These are phyloP conservation scores for Rhodophaea formosa DNA, from an alignment of 2,888 invertebrate species.

Conservation along the genomic window DNA sequence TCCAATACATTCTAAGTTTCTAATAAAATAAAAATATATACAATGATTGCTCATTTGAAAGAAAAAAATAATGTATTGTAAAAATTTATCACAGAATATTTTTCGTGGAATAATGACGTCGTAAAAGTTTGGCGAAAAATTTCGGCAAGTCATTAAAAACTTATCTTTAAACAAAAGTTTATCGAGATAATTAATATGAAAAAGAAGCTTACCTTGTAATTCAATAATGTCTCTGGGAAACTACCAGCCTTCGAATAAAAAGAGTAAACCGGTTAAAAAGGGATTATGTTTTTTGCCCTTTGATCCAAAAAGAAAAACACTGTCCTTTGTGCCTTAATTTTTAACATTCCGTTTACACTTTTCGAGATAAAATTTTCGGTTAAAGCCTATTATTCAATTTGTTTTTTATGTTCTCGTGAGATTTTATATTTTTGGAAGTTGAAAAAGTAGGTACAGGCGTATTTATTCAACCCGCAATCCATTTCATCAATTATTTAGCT, in stretches of 20 bases:
- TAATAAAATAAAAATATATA: too few relatives aligned
- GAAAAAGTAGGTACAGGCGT: too few relatives aligned
- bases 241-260: not conserved
- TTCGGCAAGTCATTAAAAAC: not conserved
- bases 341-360: constrained; percentile 29
- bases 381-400: not conserved
- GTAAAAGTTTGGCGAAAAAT: not conserved
- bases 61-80: too few relatives aligned
- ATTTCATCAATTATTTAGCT: too few relatives aligned
- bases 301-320: constrained; percentile 26
- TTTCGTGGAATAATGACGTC: too few relatives aligned
- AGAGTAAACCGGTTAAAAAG: constrained; percentile 18
- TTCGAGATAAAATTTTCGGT: constrained; percentile 6
- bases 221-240: constrained; percentile 13
- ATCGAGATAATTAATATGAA: not conserved
- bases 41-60: too few relatives aligned
- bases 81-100: too few relatives aligned
- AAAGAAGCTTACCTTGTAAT: not conserved
- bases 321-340: constrained; percentile 25
- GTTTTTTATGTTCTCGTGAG: not conserved
- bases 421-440: too few relatives aligned
- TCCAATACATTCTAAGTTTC: too few relatives aligned
- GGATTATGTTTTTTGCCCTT: constrained; percentile 25
- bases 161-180: not conserved
- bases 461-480: too few relatives aligned